Conservation (phyloP, 2,113 vertebrate species). For the Pygathrix nemaeus region DNA sequence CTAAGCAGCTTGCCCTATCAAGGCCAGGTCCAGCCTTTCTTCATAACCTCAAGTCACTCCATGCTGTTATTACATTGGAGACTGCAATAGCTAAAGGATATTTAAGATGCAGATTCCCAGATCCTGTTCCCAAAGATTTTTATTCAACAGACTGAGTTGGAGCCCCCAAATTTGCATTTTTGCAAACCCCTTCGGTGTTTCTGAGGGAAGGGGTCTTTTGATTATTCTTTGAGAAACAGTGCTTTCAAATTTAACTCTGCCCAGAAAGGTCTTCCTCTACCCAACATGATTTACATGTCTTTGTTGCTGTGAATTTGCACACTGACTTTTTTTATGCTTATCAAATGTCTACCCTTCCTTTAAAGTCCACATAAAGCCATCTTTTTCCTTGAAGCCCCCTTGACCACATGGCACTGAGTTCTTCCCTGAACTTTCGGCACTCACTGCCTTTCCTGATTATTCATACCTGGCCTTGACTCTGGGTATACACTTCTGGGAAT, state of each 20-base stretch:
- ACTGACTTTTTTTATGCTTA: background rate
- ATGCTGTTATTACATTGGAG: background rate
- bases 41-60: background rate
- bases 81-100: background rate
- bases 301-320: background rate
- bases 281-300: background rate
- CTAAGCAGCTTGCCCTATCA: background rate
- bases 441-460: background rate
- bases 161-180: background rate
- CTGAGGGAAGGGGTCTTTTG: background rate
- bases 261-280: background rate
- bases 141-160: background rate
- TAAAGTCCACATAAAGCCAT: background rate
- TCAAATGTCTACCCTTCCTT: background rate
- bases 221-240: background rate
- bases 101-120: background rate
- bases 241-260: background rate
- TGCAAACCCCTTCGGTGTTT: background rate
- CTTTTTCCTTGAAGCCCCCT: background rate
- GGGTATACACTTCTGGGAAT: background rate
- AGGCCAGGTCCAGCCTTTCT: background rate
- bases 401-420: background rate
- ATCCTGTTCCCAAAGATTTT: background rate
- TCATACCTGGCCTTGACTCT: background rate
- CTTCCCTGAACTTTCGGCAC: background rate